Evolutionary conservation across 2,888 invertebrate species (phyloP).

Genomic region (Scaptodrosophila latifasciaeformis): DNA sequence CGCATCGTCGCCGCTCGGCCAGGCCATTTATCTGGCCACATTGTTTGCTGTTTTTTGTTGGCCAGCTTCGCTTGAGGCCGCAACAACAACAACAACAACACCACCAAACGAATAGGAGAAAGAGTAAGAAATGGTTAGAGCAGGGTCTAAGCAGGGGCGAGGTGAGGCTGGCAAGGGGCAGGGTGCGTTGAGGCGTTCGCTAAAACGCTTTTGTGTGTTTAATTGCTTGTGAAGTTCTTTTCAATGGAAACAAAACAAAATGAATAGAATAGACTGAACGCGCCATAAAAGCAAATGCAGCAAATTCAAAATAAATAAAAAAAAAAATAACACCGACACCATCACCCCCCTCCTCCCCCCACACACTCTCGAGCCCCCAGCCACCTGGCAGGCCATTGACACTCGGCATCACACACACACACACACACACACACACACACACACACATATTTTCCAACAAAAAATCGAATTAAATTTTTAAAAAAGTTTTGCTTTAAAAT

Average conservation of each 20-base stretch:
- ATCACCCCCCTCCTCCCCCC: not conserved
- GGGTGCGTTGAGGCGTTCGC: constrained; percentile 17
- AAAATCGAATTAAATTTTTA: no score
- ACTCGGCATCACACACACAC: no score
- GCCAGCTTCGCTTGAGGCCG: constrained; percentile 52
- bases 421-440: no score
- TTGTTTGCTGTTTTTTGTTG: constrained; percentile 45
- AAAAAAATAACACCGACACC: not conserved
- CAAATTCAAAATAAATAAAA: constrained; percentile 1
- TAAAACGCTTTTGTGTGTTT: constrained; percentile 72
- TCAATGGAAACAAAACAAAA: constrained; percentile 59
- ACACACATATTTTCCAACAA: no score
- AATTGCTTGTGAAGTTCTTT: constrained; percentile 73
- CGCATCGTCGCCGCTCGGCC: not conserved
- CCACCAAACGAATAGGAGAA: no score
- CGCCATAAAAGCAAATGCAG: constrained; percentile 6
- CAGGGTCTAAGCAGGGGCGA: constrained; percentile 14
- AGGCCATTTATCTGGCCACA: constrained; percentile 63
- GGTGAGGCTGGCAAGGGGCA: not conserved
- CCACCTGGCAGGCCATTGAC: no score
- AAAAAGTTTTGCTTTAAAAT: no score
- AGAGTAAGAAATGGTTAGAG: no score
- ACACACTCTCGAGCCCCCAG: no score
- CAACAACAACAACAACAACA: no score
- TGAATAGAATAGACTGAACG: constrained; percentile 13